Conservation (phyloP, 2,888 invertebrate species). For the Petrophora chlorosata region DNA sequence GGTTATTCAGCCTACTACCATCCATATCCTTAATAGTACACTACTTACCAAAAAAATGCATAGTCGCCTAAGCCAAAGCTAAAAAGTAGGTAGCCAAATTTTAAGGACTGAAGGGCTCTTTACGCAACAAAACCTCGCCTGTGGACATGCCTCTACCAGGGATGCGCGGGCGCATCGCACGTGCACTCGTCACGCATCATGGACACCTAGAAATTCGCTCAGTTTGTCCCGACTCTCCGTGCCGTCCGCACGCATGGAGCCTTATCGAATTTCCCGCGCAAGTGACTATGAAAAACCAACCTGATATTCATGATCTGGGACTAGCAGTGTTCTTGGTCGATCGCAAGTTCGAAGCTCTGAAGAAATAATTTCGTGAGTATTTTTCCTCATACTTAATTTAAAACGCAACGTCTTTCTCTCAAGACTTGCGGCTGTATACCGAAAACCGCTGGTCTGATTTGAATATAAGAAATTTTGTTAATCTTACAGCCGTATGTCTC, state of each 20-base stretch:
- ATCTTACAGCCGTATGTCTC: not conserved
- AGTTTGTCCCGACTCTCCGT: constrained; percentile 72
- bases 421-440: not conserved
- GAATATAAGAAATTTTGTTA: not conserved
- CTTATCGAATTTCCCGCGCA: constrained; percentile 58
- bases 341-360: constrained; percentile 49
- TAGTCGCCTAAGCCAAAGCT: too few species aligned
- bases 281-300: constrained; percentile 69
- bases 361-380: constrained; percentile 69
- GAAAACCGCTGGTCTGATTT: not conserved
- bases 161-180: constrained; percentile 71
- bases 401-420: constrained; percentile 13
- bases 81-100: too few species aligned
- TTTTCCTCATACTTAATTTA: constrained; percentile 28
- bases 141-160: constrained; percentile 41
- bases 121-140: constrained; percentile 3
- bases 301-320: constrained; percentile 53
- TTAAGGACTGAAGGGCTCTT: not conserved
- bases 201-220: constrained; percentile 74
- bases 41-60: too few species aligned
- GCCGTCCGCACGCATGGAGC: constrained; percentile 69
- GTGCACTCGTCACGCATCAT: constrained; percentile 78
- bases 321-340: constrained; percentile 48
- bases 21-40: too few species aligned
- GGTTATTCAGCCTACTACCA: too few species aligned